phyloP scores from a whole-genome alignment of 2,888 invertebrate genomes.

The Cheilosia pagana region DNA sequence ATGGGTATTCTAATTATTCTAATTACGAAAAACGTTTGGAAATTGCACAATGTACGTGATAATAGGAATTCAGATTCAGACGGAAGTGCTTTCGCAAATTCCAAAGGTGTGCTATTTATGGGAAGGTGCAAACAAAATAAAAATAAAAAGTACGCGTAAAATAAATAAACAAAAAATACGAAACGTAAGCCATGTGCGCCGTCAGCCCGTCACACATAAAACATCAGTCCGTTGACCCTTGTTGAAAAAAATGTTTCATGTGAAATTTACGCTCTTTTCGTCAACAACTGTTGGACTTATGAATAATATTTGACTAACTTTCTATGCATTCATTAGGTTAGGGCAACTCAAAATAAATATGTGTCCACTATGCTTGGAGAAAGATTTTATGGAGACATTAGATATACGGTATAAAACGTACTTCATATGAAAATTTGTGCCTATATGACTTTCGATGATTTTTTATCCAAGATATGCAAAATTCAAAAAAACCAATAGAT shows the following conservation, averaged over 20 bases:
- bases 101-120: constrained; percentile 24
- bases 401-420: too few species aligned
- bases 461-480: too few species aligned
- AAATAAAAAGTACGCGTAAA: background rate
- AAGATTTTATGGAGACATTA: too few species aligned
- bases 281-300: background rate
- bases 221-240: background rate
- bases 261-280: background rate
- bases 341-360: too few species aligned
- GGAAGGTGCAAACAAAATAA: constrained; percentile 6
- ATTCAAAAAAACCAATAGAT: too few species aligned
- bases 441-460: too few species aligned
- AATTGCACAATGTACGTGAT: too few species aligned
- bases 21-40: background rate
- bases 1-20: constrained; percentile 6
- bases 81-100: constrained; percentile 22
- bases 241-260: background rate
- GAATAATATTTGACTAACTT: background rate
- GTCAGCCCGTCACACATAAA: too few species aligned
- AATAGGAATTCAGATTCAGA: background rate
- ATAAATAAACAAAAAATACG: constrained; percentile 4
- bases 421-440: too few species aligned
- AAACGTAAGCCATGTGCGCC: constrained; percentile 1
- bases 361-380: too few species aligned
- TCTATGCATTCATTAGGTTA: background rate